These are phyloP conservation scores for Gymnoscopelus microlampas DNA, from an alignment of 2,797 vertebrate species.

Conservation along the genomic window DNA sequence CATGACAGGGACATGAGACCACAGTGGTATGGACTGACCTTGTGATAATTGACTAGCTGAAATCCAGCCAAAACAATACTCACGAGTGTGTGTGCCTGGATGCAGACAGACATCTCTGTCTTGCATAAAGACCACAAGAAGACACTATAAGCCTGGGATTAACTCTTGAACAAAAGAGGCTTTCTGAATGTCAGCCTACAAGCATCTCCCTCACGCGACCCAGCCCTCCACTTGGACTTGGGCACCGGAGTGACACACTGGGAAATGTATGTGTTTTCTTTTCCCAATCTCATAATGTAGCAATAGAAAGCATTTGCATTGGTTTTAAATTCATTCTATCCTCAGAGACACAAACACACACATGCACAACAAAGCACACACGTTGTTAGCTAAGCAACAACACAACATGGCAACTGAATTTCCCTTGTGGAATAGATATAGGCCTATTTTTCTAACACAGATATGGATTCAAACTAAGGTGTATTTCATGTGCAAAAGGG, in stretches of 20 bases:
- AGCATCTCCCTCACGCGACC: constrained; percentile 22
- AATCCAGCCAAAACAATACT: constrained; percentile 13
- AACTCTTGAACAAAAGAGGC: constrained; percentile 63
- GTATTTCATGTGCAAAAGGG: background rate
- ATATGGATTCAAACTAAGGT: background rate
- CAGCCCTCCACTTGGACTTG: background rate
- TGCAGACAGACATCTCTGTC: constrained; percentile 44
- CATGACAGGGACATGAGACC: background rate
- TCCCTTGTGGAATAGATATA: too few relatives aligned
- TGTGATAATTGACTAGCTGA: background rate
- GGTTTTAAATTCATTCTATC: constrained; percentile 55
- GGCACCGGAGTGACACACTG: background rate
- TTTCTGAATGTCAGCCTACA: constrained; percentile 48
- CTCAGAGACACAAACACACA: constrained; percentile 38
- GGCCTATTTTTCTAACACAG: background rate
- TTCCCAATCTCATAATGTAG: background rate
- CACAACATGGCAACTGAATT: constrained; percentile 1
- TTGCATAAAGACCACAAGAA: constrained; percentile 44
- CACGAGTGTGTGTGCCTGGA: background rate
- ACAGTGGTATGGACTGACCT: background rate
- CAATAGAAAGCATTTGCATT: background rate
- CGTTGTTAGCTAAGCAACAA: background rate
- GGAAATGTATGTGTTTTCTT: background rate
- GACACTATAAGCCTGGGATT: constrained; percentile 70
- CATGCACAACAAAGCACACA: background rate